A percentile compares a stretch with the other conserved stretches of the same genome.
Evolutionary conservation across 2,113 vertebrate genomes (phyloP).

Genomic region (Daphoenositta chrysoptera): DNA sequence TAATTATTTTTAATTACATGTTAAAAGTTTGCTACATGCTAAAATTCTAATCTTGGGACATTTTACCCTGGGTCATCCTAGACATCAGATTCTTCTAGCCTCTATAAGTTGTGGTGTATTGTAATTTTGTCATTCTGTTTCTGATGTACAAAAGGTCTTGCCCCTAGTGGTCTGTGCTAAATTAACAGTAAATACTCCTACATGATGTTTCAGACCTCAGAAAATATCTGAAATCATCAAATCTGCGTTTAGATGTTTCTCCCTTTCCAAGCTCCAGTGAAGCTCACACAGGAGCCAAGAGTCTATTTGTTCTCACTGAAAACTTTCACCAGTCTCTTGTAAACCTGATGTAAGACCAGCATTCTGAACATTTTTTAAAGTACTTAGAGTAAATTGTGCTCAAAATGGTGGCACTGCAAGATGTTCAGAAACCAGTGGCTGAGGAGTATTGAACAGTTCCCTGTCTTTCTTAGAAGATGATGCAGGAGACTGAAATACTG

Average conservation of each 20-base stretch:
- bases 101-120: not conserved
- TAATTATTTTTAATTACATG: not conserved
- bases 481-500: not conserved
- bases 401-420: not conserved
- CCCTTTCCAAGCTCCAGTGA: not conserved
- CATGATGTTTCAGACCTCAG: not conserved
- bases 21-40: not conserved
- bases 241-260: not conserved
- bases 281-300: not conserved
- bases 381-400: not conserved
- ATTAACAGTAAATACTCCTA: not conserved
- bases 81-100: not conserved
- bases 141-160: not conserved
- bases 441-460: not conserved
- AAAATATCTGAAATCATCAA: not conserved
- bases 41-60: not conserved
- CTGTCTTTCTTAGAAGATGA: not conserved
- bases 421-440: fast-evolving
- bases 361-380: not conserved
- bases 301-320: not conserved
- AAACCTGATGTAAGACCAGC: not conserved
- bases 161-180: not conserved
- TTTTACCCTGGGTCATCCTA: not conserved
- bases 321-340: not conserved
- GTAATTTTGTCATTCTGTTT: not conserved